These are phyloP conservation scores for Tolmerus cingulatus DNA, from an alignment of 2,888 invertebrate genomes.

Conservation along the genomic window DNA sequence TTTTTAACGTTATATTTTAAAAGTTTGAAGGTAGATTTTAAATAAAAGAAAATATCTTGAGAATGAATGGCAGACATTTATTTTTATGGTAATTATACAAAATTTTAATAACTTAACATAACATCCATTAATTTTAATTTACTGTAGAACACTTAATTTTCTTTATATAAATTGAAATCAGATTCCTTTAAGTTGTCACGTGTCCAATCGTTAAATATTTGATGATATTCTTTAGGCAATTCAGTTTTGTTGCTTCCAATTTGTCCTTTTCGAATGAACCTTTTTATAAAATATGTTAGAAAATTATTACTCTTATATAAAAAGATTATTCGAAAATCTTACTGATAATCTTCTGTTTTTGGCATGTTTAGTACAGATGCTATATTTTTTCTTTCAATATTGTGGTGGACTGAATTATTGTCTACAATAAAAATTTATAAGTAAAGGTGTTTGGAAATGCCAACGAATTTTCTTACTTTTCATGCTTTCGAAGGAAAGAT, in stretches of 20 bases:
- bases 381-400: not conserved
- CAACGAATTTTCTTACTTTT: constrained; percentile 27
- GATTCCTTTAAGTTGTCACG: not conserved
- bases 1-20: no score
- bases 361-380: not conserved
- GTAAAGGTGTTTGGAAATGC: not conserved
- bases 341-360: not conserved
- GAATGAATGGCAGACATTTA: no score
- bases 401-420: not conserved
- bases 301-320: not conserved
- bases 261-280: constrained; percentile 17
- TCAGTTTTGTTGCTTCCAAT: constrained; percentile 8
- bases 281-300: not conserved
- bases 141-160: not conserved
- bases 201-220: not conserved
- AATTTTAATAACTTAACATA: not conserved
- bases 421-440: not conserved
- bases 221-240: not conserved
- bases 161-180: not conserved
- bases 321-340: not conserved
- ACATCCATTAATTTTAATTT: not conserved
- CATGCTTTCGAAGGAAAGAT: constrained; percentile 50
- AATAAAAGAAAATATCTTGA: no score
- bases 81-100: no score
- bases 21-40: no score